Conservation (phyloP, 2,113 vertebrate species). For the Fulica atra region DNA sequence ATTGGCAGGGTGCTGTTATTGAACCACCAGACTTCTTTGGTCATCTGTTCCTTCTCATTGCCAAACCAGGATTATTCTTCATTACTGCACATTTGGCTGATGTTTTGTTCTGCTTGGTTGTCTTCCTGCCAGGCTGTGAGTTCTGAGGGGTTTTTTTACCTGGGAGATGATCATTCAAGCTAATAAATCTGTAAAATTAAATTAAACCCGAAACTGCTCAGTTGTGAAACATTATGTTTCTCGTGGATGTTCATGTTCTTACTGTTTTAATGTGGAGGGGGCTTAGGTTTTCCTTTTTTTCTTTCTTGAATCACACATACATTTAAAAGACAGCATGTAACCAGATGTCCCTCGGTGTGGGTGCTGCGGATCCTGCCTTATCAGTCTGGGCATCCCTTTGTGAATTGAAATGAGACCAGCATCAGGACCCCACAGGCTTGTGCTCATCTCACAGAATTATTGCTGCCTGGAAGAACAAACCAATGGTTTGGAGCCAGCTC, state of each 20-base stretch:
- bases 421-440: neutral
- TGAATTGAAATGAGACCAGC: neutral
- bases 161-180: neutral
- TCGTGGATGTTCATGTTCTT: neutral
- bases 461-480: neutral
- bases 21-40: neutral
- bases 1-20: neutral
- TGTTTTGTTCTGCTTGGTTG: neutral
- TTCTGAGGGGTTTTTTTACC: neutral
- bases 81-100: conserved; percentile 10
- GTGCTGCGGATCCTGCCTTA: neutral
- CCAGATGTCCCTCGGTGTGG: neutral
- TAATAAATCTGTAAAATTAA: conserved; percentile 38
- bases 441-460: neutral
- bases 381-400: neutral
- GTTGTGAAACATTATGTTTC: neutral
- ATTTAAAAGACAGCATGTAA: neutral
- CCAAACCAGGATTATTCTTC: conserved; percentile 16
- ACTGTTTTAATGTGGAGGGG: neutral
- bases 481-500: neutral
- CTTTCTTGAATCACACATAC: neutral
- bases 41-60: conserved; percentile 25
- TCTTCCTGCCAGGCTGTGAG: neutral
- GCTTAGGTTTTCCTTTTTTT: neutral
- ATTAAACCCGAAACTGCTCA: neutral